phyloP scores from a whole-genome alignment of 2,797 vertebrate genomes.

The Bradypodion pumilum region DNA sequence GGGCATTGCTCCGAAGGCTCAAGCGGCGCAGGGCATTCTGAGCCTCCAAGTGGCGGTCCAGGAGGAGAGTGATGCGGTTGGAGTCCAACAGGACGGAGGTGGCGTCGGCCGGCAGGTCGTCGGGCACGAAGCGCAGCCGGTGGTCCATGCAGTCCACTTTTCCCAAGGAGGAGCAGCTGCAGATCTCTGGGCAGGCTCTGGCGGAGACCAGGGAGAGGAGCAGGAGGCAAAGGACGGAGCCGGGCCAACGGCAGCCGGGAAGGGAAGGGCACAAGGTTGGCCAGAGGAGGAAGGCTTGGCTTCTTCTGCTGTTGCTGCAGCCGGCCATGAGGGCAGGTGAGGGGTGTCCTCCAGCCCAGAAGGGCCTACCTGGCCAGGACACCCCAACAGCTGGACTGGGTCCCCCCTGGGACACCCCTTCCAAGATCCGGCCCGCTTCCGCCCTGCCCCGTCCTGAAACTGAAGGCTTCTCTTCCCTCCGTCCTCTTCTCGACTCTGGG shows the following conservation, averaged over 20 bases:
- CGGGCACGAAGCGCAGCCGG: slow-evolving; percentile 64
- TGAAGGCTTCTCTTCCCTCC: not conserved
- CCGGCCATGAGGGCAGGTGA: rapidly evolving
- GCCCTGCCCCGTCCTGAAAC: not conserved
- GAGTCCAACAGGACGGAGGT: slow-evolving; percentile 66
- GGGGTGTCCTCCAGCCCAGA: rapidly evolving
- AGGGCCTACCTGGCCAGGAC: too few relatives aligned
- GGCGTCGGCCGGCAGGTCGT: slow-evolving; percentile 46
- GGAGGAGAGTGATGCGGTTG: slow-evolving; percentile 68
- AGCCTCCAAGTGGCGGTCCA: slow-evolving; percentile 52
- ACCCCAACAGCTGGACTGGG: not conserved
- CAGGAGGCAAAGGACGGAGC: not conserved
- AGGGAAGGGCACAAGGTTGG: rapidly evolving
- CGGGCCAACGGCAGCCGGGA: rapidly evolving
- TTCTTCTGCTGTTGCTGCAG: rapidly evolving
- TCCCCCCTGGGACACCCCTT: not conserved
- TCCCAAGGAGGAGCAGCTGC: slow-evolving; percentile 53
- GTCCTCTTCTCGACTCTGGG: slow-evolving; percentile 42
- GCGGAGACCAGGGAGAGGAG: not conserved
- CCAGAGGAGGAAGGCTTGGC: not conserved
- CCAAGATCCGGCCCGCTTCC: not conserved
- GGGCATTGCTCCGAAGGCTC: slow-evolving; percentile 70
- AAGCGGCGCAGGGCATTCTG: slow-evolving; percentile 57
- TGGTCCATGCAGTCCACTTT: slow-evolving; percentile 66
- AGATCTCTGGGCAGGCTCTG: slow-evolving; percentile 63